phyloP scores from a whole-genome alignment of 1,140 invertebrate genomes.

The Dendrolimus kikuchii region DNA sequence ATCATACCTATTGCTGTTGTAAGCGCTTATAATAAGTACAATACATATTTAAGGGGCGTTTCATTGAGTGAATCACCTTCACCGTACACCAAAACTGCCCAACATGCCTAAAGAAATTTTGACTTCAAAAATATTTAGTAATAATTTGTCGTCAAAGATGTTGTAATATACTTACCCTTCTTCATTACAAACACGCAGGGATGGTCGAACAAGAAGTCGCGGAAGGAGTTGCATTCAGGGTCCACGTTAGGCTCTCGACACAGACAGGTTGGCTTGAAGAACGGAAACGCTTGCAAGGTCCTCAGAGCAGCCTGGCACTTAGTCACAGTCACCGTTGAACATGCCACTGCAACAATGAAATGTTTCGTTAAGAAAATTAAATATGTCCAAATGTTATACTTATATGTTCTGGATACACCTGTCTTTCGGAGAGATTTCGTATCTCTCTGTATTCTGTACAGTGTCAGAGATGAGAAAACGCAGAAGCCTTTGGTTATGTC shows the following conservation, averaged over 20 bases:
- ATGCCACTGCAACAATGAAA: slow-evolving; percentile 84
- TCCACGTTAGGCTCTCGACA: slow-evolving; percentile 91
- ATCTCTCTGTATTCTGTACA: no score
- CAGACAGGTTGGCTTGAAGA: slow-evolving; percentile 93
- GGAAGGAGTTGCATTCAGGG: slow-evolving; percentile 92
- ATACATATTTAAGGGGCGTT: no score
- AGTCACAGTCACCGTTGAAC: slow-evolving; percentile 91
- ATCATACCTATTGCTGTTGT: no score
- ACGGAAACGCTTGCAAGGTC: slow-evolving; percentile 90
- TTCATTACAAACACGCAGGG: slow-evolving; percentile 90
- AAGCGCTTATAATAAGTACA: no score
- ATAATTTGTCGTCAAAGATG: not conserved
- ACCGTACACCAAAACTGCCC: no score
- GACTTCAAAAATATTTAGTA: not conserved
- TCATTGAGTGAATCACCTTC: no score
- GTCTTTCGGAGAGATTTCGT: no score
- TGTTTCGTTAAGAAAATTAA: slow-evolving; percentile 1
- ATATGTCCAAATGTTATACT: no score
- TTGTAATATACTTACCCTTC: slow-evolving; percentile 78
- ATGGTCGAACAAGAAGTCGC: slow-evolving; percentile 93
- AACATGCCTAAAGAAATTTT: not conserved
- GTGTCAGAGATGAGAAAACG: no score
- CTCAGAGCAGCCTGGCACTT: slow-evolving; percentile 91
- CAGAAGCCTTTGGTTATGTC: no score
- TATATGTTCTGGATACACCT: no score